A percentile compares a stretch with the other conserved stretches of the same genome.
Conservation (phyloP, 2,113 vertebrate genomes). For the Plecturocebus donacophilus region DNA sequence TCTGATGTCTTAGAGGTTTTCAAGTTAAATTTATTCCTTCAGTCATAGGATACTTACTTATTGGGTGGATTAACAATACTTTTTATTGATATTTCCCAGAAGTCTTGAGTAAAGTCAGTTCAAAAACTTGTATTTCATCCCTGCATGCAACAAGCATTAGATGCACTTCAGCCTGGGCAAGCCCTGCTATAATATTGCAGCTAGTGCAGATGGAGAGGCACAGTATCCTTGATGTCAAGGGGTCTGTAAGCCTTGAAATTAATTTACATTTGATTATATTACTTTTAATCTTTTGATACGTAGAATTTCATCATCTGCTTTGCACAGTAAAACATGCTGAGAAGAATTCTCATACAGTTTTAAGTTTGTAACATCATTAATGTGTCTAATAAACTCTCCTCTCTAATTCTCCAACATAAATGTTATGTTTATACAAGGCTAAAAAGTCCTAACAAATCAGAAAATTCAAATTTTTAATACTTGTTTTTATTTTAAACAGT, state of each 20-base stretch:
- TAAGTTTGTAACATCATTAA: background rate
- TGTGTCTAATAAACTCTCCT: background rate
- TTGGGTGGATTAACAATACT: background rate
- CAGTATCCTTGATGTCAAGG: too few relatives aligned
- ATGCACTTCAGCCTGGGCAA: accelerated
- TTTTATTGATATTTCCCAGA: background rate
- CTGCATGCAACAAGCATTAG: background rate
- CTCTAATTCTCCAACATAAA: background rate
- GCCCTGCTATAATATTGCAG: too few relatives aligned
- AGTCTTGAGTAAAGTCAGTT: background rate
- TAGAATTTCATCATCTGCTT: background rate
- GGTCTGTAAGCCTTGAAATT: background rate
- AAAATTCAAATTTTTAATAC: background rate
- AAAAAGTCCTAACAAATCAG: background rate
- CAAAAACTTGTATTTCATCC: background rate
- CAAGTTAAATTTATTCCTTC: background rate
- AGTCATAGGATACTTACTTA: background rate
- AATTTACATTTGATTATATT: background rate
- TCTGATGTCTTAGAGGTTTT: background rate
- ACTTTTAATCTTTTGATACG: background rate
- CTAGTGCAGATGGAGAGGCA: background rate
- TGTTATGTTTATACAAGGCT: background rate
- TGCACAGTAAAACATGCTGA: background rate
- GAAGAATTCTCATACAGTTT: background rate
- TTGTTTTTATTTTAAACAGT: background rate